Conservation (phyloP, 2,888 invertebrate species). For the Byasa hedistus region DNA sequence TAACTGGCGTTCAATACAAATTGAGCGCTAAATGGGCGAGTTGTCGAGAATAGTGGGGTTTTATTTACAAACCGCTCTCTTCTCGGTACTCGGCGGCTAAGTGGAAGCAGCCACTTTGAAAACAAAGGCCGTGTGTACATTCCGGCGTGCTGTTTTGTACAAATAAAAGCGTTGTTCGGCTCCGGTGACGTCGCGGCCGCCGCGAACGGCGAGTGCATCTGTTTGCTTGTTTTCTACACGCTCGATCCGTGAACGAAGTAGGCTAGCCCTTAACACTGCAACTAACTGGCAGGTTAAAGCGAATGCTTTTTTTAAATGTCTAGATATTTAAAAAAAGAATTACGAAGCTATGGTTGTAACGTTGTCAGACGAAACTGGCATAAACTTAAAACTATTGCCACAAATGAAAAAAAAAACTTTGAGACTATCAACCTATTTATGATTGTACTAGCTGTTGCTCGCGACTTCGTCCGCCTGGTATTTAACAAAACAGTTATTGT, state of each 20-base stretch:
- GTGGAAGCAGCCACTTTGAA: slow-evolving; percentile 31
- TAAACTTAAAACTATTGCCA: too few relatives aligned
- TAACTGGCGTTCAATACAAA: slow-evolving; percentile 8
- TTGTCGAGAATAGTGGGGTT: slow-evolving; percentile 29
- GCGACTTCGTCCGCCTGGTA: too few relatives aligned
- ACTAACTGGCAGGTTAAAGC: background rate
- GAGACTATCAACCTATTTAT: too few relatives aligned
- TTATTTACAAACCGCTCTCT: slow-evolving; percentile 51
- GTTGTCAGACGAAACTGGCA: too few relatives aligned
- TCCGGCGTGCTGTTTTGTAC: slow-evolving; percentile 29
- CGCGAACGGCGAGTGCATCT: slow-evolving; percentile 1
- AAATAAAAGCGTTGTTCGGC: slow-evolving; percentile 30
- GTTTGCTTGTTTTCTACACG: background rate
- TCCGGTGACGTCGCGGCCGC: slow-evolving; percentile 17
- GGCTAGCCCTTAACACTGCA: background rate
- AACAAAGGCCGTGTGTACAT: slow-evolving; percentile 31
- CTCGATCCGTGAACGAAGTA: background rate
- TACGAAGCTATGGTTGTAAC: too few relatives aligned
- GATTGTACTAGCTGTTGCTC: too few relatives aligned
- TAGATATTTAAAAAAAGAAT: too few relatives aligned
- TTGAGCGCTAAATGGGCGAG: slow-evolving; percentile 6
- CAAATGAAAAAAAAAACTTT: too few relatives aligned
- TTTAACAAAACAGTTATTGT: too few relatives aligned
- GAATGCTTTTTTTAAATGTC: background rate
- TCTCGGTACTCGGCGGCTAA: slow-evolving; percentile 32